Conservation (phyloP, 2,113 vertebrate species). For the Archilochus colubris region DNA sequence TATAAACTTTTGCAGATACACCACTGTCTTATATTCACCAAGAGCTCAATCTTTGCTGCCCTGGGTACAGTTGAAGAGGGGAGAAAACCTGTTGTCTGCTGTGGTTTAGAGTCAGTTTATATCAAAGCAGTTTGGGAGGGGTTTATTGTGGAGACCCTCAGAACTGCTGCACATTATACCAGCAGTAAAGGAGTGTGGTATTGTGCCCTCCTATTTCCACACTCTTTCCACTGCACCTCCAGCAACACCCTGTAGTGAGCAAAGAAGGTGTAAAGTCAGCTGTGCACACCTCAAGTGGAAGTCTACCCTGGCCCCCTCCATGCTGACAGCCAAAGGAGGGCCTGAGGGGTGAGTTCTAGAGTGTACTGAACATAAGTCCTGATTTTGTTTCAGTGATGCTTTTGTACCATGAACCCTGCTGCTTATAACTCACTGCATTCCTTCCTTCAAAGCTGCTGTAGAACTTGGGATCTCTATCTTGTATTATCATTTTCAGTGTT, state of each 20-base stretch:
- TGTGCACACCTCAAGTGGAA: neutral
- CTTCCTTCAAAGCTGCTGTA: neutral
- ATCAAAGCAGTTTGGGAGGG: neutral
- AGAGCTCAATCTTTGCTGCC: neutral
- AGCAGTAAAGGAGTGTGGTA: neutral
- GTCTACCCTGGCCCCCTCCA: neutral
- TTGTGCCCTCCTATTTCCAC: too few species aligned
- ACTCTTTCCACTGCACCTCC: neutral
- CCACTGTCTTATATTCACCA: neutral
- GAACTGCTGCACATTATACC: neutral
- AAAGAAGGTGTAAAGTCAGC: neutral
- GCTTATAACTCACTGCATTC: neutral
- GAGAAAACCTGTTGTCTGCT: neutral
- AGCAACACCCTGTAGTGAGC: neutral
- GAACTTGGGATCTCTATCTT: neutral
- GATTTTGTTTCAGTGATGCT: neutral
- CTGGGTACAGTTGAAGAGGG: neutral
- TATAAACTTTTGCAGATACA: neutral
- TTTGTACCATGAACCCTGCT: neutral
- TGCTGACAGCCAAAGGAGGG: neutral
- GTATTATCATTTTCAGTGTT: neutral
- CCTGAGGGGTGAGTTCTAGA: neutral
- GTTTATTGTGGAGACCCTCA: neutral
- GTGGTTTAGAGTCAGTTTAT: neutral
- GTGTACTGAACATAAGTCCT: neutral